Base-by-base conservation (phyloP, 2,797 vertebrate genomes). In the Xiphorhynchus erythropygius region DNA sequence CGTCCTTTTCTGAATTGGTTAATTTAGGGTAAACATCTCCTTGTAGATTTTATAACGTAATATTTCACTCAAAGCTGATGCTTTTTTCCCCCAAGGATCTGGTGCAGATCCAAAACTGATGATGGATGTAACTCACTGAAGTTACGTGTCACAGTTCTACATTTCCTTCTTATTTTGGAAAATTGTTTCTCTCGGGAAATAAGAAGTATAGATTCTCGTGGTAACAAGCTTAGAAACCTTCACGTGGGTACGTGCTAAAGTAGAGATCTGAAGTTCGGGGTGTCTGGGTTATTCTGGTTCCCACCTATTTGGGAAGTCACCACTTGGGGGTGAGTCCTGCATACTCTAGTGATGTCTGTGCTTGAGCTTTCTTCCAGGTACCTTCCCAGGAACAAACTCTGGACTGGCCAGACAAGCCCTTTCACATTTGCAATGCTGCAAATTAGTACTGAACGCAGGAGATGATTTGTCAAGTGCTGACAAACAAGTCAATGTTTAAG, bases 191-290 rank as follows among this genome's bases (percentile, higher is more conserved):
- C 44, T 67, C 46, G 24, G 19, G 68, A 87, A 68, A 44, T 25
- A 63, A 47, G 75, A 83, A 95, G 22, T 18, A 2, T 2, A 37
- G 53, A 57, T 74, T 44, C 37, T 46, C 32, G 17, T 59, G 44
- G 27, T 56, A 87, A 18, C 19, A 35, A 63, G 49, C 39, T 50
- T 50, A 62, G 25, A 55, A 70, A 41, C 15, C 32, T 89, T 28
- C 30, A 16, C 0, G 0, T 28, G 33, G 18, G 32, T 46, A 30
- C 0, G 0, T 83, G 49, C 30, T 77, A 5, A 84, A 90, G 32
- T 23, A 23, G 18, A 70, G 76, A 22, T 22, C 32, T 53, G 56
- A 77, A 42, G 14, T 67, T 35, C 77, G 24, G 37, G 37, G 30
- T 47, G 10, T 53, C 25, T 46, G n/a, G 35, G 28, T 10, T 62